Percentiles rank a stretch among this genome's conserved stretches.
Conservation (phyloP, 2,113 vertebrate genomes). For the Arizona elegans region DNA sequence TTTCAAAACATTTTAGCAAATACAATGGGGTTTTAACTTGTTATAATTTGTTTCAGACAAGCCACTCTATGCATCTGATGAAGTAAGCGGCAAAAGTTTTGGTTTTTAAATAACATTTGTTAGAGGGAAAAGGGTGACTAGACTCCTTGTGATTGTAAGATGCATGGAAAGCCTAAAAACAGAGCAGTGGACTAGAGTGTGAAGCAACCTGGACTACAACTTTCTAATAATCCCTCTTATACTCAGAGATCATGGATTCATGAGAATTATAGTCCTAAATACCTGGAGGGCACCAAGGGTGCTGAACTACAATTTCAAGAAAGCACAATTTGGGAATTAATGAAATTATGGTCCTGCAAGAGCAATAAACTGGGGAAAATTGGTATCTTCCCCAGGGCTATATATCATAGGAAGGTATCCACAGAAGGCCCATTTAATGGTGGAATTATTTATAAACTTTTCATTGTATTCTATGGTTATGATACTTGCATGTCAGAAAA, state of each 20-base stretch:
- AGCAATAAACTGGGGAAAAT: neutral
- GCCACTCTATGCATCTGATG: neutral
- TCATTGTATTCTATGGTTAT: neutral
- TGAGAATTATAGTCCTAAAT: neutral
- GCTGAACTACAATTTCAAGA: neutral
- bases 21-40: neutral
- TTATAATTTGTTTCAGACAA: neutral
- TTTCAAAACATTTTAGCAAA: neutral
- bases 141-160: neutral
- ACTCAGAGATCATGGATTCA: neutral
- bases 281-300: neutral
- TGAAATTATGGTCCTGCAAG: neutral
- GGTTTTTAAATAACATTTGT: neutral
- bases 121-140: neutral
- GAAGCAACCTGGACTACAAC: neutral
- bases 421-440: neutral
- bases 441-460: neutral
- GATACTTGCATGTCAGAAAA: neutral
- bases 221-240: neutral
- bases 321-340: no score
- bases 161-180: neutral
- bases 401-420: neutral
- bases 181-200: no score
- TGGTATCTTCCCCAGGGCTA: neutral
- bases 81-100: neutral